phyloP scores from a whole-genome alignment of 2,797 vertebrate species.

The Limosa lapponica region DNA sequence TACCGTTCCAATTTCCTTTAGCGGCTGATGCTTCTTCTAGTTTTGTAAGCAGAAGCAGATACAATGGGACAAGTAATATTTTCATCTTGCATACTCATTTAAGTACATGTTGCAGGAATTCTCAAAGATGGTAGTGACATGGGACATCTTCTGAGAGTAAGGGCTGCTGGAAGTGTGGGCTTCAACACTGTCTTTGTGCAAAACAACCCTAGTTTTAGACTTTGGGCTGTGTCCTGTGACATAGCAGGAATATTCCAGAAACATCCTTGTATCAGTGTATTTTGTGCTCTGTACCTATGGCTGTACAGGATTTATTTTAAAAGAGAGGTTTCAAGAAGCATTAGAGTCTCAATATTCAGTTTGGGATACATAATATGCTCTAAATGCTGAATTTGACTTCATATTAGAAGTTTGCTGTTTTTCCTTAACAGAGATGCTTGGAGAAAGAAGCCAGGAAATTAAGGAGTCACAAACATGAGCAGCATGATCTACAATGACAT shows the following conservation, averaged over 20 bases:
- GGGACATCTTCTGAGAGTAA: neutral
- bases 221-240: neutral
- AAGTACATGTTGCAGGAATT: neutral
- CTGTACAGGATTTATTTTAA: neutral
- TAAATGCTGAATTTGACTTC: neutral
- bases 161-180: neutral
- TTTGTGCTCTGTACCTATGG: neutral
- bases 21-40: neutral
- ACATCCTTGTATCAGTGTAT: neutral
- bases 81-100: neutral
- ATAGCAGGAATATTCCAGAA: neutral
- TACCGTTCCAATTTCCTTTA: neutral
- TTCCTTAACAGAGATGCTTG: neutral
- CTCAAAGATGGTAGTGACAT: neutral
- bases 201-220: neutral
- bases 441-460: neutral
- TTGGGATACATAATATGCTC: neutral
- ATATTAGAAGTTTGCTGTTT: neutral
- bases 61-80: neutral
- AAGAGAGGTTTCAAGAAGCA: neutral
- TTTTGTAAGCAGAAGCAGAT: neutral
- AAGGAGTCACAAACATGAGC: neutral
- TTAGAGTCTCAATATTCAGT: neutral
- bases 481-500: neutral
- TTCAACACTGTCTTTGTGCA: neutral